These are phyloP conservation scores for Stenichneumon culpator DNA, from an alignment of 2,888 invertebrate genomes.

Conservation along the genomic window DNA sequence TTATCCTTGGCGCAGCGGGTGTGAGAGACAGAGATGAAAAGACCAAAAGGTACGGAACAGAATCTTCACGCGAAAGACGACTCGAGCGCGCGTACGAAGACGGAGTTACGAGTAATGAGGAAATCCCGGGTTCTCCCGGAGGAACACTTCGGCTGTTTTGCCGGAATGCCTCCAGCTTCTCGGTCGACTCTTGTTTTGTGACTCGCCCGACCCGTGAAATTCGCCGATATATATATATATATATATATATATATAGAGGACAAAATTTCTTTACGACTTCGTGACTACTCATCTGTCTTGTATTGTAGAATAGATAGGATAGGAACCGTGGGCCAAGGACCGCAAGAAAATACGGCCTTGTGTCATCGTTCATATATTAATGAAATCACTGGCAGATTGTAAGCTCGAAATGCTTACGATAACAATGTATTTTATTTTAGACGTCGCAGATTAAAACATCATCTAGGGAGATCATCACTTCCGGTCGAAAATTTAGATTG, in stretches of 20 bases:
- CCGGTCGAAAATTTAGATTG: no score
- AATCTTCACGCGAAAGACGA: conserved; percentile 20
- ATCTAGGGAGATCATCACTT: no score
- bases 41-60: conserved; percentile 15
- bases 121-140: conserved; percentile 19
- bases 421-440: no score
- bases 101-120: conserved; percentile 8
- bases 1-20: background rate
- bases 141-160: conserved; percentile 39
- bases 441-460: no score
- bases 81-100: conserved; percentile 20
- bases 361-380: background rate
- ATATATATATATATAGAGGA: conserved; percentile 16
- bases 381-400: background rate
- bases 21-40: background rate
- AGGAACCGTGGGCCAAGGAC: background rate
- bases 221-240: background rate
- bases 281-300: background rate
- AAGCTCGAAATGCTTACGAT: background rate
- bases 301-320: background rate
- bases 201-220: conserved; percentile 1
- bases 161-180: background rate
- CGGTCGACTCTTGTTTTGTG: background rate
- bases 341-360: background rate
- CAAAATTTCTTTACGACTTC: conserved; percentile 28